Evolutionary conservation across 2,797 vertebrate species (phyloP).

Genomic region (Cuculus canorus): DNA sequence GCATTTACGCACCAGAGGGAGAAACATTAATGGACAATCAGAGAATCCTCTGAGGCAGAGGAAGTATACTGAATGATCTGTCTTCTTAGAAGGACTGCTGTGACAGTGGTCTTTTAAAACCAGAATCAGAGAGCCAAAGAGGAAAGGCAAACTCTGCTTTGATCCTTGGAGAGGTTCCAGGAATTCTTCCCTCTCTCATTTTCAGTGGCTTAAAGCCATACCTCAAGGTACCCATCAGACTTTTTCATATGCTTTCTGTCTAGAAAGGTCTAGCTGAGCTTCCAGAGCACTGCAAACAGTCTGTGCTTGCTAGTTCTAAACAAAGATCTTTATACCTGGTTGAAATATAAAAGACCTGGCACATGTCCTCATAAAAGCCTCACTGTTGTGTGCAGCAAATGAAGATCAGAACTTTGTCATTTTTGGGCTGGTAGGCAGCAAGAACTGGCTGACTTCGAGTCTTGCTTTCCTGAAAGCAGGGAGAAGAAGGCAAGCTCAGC

Average conservation of each 20-base stretch:
- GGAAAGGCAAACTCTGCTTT: neutral
- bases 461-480: neutral
- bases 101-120: conserved; percentile 21
- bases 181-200: neutral
- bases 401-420: neutral
- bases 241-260: neutral
- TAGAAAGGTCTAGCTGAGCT: neutral
- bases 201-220: neutral
- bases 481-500: neutral
- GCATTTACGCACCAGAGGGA: neutral
- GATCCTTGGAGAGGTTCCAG: neutral
- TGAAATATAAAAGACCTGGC: neutral
- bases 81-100: conserved; percentile 9
- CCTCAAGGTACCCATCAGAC: neutral
- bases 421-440: neutral
- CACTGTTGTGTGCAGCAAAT: neutral
- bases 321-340: neutral
- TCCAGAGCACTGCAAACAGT: neutral
- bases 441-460: neutral
- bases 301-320: neutral
- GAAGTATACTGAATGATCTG: neutral
- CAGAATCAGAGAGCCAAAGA: neutral
- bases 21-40: neutral
- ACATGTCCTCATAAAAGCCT: neutral
- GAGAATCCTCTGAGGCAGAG: neutral